These are phyloP conservation scores for Fulmarus glacialis DNA, from an alignment of 2,113 vertebrate species.

Conservation along the genomic window DNA sequence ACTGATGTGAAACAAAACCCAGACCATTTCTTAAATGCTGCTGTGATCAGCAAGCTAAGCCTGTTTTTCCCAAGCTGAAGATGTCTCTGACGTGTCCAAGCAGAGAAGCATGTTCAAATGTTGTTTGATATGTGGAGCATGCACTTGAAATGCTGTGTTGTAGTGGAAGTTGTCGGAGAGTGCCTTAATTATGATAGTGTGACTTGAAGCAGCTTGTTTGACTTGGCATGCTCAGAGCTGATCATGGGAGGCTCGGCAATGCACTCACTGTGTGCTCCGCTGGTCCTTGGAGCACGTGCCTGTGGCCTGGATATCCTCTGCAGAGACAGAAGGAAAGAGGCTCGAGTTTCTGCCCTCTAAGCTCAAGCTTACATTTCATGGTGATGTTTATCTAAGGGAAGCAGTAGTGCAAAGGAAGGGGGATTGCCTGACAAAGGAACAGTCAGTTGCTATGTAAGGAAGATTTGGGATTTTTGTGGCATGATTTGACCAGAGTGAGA, in stretches of 20 bases:
- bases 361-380: accelerated
- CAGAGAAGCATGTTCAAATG: background rate
- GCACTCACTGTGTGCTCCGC: accelerated
- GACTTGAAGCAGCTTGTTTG: background rate
- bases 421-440: background rate
- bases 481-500: background rate
- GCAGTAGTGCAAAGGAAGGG: background rate
- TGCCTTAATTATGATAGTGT: background rate
- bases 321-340: background rate
- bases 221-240: background rate
- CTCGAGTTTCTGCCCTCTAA: background rate
- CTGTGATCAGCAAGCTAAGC: background rate
- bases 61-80: background rate
- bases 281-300: background rate
- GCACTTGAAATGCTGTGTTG: background rate
- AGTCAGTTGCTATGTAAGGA: background rate
- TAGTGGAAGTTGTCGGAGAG: background rate
- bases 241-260: accelerated
- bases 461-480: background rate
- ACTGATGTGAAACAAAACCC: background rate
- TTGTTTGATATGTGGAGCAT: background rate
- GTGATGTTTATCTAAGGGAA: background rate
- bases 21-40: background rate
- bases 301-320: background rate
- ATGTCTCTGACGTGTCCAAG: background rate